phyloP scores from a whole-genome alignment of 2,888 invertebrate genomes.

The Idaea dimidiata region DNA sequence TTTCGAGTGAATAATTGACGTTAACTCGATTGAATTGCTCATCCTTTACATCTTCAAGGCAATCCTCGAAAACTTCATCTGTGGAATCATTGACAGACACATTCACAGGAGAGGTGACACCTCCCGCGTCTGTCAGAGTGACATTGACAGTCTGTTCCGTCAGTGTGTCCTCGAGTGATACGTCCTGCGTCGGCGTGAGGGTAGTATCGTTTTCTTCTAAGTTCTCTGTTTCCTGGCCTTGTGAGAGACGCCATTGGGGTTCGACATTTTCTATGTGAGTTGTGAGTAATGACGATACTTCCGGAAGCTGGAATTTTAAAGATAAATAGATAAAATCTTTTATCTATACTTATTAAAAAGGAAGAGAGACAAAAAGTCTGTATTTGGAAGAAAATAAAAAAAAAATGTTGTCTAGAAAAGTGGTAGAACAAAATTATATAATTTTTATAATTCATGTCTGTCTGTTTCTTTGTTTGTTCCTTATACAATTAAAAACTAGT shows the following conservation, averaged over 20 bases:
- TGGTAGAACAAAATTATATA: too few relatives aligned
- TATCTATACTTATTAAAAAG: too few relatives aligned
- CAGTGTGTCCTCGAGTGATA: slow-evolving; percentile 59
- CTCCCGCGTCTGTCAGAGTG: not conserved
- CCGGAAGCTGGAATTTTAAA: slow-evolving; percentile 51
- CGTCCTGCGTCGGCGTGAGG: slow-evolving; percentile 50
- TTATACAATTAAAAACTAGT: too few relatives aligned
- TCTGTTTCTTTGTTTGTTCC: too few relatives aligned
- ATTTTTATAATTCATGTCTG: too few relatives aligned
- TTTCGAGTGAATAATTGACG: slow-evolving; percentile 66
- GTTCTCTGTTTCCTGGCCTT: slow-evolving; percentile 35
- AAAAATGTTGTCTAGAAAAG: too few relatives aligned
- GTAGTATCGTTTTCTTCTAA: slow-evolving; percentile 55
- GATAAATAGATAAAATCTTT: too few relatives aligned
- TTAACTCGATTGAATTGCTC: slow-evolving; percentile 44
- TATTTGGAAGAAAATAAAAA: too few relatives aligned
- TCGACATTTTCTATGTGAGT: slow-evolving; percentile 63
- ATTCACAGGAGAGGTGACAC: slow-evolving; percentile 7
- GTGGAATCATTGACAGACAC: slow-evolving; percentile 28
- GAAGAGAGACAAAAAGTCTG: too few relatives aligned
- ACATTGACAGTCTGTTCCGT: slow-evolving; percentile 42
- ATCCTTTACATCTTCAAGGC: slow-evolving; percentile 42
- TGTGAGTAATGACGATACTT: slow-evolving; percentile 65
- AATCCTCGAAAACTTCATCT: slow-evolving; percentile 64
- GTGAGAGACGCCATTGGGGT: slow-evolving; percentile 52